These are phyloP conservation scores for Odocoileus virginianus DNA, from an alignment of 2,113 vertebrate genomes.

Conservation along the genomic window DNA sequence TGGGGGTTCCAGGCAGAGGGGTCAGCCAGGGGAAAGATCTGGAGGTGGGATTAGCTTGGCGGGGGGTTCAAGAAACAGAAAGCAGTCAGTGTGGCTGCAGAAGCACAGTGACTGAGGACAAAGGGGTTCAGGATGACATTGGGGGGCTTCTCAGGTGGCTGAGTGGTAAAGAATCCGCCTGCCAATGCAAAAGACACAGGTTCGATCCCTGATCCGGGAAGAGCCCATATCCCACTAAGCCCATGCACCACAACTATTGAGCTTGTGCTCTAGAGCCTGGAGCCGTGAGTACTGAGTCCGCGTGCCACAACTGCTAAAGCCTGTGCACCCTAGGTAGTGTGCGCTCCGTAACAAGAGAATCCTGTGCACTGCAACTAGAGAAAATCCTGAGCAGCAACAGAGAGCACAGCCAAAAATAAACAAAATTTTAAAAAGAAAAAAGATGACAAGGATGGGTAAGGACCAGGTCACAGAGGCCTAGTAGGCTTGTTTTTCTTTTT, in stretches of 20 bases:
- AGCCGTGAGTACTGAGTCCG: background rate
- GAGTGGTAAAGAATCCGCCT: background rate
- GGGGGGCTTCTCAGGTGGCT: background rate
- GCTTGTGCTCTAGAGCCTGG: background rate
- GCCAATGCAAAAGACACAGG: background rate
- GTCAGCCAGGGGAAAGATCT: background rate
- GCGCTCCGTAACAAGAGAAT: rapidly evolving
- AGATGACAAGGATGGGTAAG: background rate
- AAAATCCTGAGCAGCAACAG: background rate
- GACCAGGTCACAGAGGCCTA: background rate
- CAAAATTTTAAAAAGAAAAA: background rate
- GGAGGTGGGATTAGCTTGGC: background rate
- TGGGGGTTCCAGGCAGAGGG: background rate
- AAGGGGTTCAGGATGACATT: background rate
- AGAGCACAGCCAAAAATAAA: background rate
- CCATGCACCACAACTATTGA: background rate
- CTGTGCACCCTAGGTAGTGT: background rate
- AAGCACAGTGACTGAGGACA: background rate
- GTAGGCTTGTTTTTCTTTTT: background rate
- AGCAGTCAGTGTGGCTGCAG: background rate
- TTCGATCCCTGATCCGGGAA: background rate
- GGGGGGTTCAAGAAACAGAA: background rate
- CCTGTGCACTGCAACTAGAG: background rate
- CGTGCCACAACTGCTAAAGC: background rate
- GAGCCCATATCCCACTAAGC: background rate